Evolutionary conservation across 1,140 invertebrate genomes (phyloP), one percentile per base, ranked within the genome.

Genomic region (Tribolium madens): DNA sequence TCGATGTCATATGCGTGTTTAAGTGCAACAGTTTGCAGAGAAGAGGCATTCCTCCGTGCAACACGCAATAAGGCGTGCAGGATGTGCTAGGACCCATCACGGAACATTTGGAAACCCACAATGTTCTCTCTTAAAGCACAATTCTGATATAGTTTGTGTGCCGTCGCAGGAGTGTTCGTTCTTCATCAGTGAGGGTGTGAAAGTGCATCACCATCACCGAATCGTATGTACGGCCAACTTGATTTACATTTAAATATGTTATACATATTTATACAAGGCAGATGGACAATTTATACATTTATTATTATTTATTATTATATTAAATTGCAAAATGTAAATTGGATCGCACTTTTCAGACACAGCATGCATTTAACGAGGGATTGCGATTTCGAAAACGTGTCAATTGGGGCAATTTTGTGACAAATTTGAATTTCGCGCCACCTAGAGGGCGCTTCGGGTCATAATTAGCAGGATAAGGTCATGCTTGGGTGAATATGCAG

Each of bases 21-120:
- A 14, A 70, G 73, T 76, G 78, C 80, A 79, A 79, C 78, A 79
- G 80, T 80, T 78, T 77, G 80, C 79, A 82, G 50, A 77, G 75
- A 73, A 79, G 76, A 76, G 73, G 79, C 79, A 79, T 79, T 83
- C 76, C 81, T 80, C 76, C 82, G 82, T 83, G 81, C 76, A 76
- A 73, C 82, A 83, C 82, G 82, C 82, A 83, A 83, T 71, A 78
- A 77, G 80, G 82, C 82, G 82, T 83, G 81, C 82, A 82, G 78
- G 80, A 78, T 78, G 80, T 80, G 64, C 75, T 52, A 74, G 80
- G 78, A 36, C 76, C 68, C 77, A 80, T 79, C 80, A 80, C 79
- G 80, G 77, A 75, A 78, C 75, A 79, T 80, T 78, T 74, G 75
- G 80, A 77, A 76, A 73, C 79, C 79, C 13, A 14, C 64, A 18